phyloP scores from a whole-genome alignment of 2,113 vertebrate genomes.

The Geococcyx californianus region DNA sequence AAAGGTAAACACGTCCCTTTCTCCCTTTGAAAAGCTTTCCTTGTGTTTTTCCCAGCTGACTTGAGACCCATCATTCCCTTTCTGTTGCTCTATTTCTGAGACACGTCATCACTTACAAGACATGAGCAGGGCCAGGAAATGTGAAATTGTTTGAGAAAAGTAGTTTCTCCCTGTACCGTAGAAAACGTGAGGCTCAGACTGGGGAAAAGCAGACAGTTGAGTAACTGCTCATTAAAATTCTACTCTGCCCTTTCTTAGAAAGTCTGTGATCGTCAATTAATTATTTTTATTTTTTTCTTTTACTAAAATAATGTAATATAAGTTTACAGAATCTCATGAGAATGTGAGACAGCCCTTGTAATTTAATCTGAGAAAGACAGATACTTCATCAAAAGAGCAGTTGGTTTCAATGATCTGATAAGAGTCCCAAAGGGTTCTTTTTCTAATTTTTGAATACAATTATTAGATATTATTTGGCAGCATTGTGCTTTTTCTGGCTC shows the following conservation, averaged over 20 bases:
- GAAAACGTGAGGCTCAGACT: not conserved
- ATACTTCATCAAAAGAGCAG: constrained; percentile 54
- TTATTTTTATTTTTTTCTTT: constrained; percentile 40
- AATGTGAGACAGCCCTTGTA: constrained; percentile 28
- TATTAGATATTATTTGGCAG: constrained; percentile 72
- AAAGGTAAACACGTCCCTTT: constrained; percentile 47
- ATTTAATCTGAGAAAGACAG: constrained; percentile 57
- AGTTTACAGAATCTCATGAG: constrained; percentile 53
- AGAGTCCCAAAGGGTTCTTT: constrained; percentile 40
- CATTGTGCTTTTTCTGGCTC: constrained; percentile 69
- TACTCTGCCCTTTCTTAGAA: not conserved
- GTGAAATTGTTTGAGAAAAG: constrained; percentile 49
- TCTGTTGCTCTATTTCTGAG: constrained; percentile 45
- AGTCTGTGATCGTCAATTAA: constrained; percentile 31
- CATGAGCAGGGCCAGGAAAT: constrained; percentile 41
- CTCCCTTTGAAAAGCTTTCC: constrained; percentile 35
- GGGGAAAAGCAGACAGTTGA: not conserved
- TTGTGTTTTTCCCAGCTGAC: constrained; percentile 28
- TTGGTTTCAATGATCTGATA: constrained; percentile 61
- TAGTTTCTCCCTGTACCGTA: not conserved
- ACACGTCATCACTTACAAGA: constrained; percentile 57
- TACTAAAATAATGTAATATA: constrained; percentile 40
- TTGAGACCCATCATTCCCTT: constrained; percentile 21
- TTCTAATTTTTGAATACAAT: constrained; percentile 51
- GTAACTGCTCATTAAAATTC: not conserved